phyloP scores from a whole-genome alignment of 2,113 vertebrate genomes.

The Origma solitaria region DNA sequence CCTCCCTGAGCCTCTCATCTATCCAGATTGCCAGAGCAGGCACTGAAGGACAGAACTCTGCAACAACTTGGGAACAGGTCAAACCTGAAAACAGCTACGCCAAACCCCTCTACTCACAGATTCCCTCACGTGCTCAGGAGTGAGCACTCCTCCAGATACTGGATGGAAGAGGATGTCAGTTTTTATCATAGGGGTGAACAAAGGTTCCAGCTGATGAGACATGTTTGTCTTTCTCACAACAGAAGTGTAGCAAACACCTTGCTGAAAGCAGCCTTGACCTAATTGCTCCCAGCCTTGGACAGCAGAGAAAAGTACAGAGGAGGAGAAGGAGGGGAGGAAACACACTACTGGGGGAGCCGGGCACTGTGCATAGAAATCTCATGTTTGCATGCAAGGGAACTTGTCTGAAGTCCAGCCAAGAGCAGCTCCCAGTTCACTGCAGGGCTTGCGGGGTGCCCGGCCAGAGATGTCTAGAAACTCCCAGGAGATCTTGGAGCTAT shows the following conservation, averaged over 20 bases:
- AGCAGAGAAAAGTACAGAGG: background rate
- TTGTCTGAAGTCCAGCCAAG: background rate
- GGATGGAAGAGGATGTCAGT: background rate
- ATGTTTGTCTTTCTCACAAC: background rate
- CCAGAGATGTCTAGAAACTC: background rate
- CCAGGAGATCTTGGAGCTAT: background rate
- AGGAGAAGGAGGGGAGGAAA: background rate
- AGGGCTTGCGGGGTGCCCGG: background rate
- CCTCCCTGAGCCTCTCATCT: background rate
- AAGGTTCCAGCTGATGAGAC: background rate
- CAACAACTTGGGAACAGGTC: background rate
- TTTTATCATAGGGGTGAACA: background rate
- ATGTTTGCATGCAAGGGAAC: background rate
- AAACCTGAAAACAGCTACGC: background rate
- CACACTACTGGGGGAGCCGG: background rate
- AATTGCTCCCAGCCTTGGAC: background rate
- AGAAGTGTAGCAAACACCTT: background rate
- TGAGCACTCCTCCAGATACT: background rate
- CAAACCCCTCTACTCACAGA: background rate
- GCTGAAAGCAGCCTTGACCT: background rate
- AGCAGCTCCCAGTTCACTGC: background rate
- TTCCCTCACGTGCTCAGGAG: rapidly evolving
- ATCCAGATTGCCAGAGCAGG: background rate
- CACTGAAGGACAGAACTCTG: background rate
- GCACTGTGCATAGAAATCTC: background rate